Evolutionary conservation across 2,113 vertebrate species (phyloP).

Genomic region (Melospiza georgiana): DNA sequence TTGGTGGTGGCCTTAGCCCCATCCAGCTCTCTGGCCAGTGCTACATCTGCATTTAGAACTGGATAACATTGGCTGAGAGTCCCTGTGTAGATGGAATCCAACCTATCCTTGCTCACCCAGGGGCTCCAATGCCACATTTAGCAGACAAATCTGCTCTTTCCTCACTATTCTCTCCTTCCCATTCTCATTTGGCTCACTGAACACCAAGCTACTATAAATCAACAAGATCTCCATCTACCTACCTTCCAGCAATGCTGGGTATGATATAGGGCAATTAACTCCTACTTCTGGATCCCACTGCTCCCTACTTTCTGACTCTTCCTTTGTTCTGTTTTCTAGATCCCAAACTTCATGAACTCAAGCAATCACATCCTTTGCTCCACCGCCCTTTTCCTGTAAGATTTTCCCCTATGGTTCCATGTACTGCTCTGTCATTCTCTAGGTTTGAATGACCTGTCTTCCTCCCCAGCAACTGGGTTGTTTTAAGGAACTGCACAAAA

Average conservation of each 20-base stretch:
- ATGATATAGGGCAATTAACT: not conserved
- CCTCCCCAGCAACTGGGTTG: not conserved
- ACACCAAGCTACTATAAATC: not conserved
- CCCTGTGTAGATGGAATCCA: not conserved
- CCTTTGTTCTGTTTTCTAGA: not conserved
- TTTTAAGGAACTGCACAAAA: not conserved
- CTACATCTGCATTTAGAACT: not conserved
- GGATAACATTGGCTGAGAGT: not conserved
- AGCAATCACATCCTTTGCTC: not conserved
- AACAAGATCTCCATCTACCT: not conserved
- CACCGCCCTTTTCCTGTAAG: rapidly evolving
- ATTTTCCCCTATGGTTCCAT: not conserved
- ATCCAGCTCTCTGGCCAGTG: not conserved
- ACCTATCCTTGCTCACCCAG: not conserved
- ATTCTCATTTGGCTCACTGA: not conserved
- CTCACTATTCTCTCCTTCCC: not conserved
- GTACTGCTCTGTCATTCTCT: not conserved
- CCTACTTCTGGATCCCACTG: not conserved
- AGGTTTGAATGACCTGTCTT: not conserved
- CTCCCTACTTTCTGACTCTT: not conserved
- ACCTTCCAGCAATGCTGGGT: not conserved
- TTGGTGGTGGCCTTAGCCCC: not conserved
- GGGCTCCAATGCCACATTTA: not conserved
- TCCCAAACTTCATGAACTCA: not conserved
- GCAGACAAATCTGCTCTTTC: not conserved